These are phyloP conservation scores for Anorthoa munda DNA, from an alignment of 2,888 invertebrate species.

Conservation along the genomic window DNA sequence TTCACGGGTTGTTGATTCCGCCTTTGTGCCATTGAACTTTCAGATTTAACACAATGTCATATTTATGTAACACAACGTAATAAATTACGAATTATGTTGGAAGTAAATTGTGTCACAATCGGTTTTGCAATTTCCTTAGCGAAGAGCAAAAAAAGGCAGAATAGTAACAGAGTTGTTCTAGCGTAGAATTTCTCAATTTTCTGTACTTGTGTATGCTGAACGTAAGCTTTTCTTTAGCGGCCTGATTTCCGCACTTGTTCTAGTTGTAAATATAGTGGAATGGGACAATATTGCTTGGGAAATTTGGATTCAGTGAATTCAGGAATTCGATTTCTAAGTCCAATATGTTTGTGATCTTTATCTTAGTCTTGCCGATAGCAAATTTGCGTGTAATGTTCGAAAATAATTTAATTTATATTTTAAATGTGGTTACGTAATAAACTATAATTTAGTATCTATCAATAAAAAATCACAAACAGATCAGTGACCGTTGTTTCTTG, in stretches of 20 bases:
- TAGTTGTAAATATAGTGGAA: slow-evolving; percentile 28
- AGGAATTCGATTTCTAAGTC: neutral
- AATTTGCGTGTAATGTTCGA: too few species aligned
- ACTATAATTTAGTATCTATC: too few species aligned
- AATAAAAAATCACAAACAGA: too few species aligned
- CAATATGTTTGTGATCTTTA: too few species aligned
- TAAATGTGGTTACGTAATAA: too few species aligned
- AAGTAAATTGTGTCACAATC: slow-evolving; percentile 63
- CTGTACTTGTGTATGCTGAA: slow-evolving; percentile 29
- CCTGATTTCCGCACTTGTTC: slow-evolving; percentile 13
- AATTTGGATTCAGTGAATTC: neutral
- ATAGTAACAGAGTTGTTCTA: slow-evolving; percentile 34
- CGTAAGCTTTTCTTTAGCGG: slow-evolving; percentile 19
- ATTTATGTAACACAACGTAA: slow-evolving; percentile 70
- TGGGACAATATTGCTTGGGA: slow-evolving; percentile 3
- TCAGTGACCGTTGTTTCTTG: neutral
- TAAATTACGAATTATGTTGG: slow-evolving; percentile 58
- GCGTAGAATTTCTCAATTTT: slow-evolving; percentile 57
- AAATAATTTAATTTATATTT: too few species aligned
- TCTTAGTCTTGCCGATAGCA: too few species aligned
- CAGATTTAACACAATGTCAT: slow-evolving; percentile 66
- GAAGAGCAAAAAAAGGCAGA: slow-evolving; percentile 39
- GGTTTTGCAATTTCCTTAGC: slow-evolving; percentile 62
- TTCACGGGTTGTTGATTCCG: slow-evolving; percentile 58
- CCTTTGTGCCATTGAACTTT: slow-evolving; percentile 69